Percentiles rank a stretch among this genome's conserved stretches.
Conservation (phyloP, 2,113 vertebrate species). For the Grallaria varia region DNA sequence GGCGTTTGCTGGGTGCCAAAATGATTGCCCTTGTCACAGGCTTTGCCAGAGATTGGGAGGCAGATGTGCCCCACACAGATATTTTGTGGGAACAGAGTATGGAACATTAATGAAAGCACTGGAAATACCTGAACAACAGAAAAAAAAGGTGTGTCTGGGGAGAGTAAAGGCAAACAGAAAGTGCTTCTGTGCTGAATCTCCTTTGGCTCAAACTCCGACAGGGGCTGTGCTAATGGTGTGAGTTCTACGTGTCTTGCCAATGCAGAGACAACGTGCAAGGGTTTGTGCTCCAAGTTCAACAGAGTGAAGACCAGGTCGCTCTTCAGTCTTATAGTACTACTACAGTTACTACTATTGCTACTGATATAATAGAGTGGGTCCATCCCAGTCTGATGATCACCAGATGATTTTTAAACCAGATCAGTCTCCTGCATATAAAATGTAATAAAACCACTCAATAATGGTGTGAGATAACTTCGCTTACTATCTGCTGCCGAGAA, state of each 20-base stretch:
- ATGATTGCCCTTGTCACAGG: not conserved
- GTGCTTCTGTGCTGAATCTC: not conserved
- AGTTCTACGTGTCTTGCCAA: fast-evolving
- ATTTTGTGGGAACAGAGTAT: not conserved
- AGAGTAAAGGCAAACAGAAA: not conserved
- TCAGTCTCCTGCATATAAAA: not conserved
- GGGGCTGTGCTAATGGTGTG: fast-evolving
- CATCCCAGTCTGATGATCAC: not conserved
- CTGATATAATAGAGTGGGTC: not conserved
- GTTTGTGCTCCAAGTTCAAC: not conserved
- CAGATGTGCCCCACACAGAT: not conserved
- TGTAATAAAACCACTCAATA: not conserved
- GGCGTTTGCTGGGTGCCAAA: not conserved
- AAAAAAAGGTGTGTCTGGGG: not conserved
- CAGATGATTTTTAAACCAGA: not conserved
- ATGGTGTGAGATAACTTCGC: not conserved
- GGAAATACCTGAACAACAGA: not conserved
- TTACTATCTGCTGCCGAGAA: not conserved
- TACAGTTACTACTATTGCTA: not conserved
- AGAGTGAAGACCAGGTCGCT: fast-evolving
- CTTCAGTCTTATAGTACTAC: not conserved
- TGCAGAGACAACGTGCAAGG: fast-evolving
- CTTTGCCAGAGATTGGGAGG: not conserved
- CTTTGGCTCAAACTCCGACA: not conserved
- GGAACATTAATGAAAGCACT: not conserved